A percentile compares a stretch with the other conserved stretches of the same genome.
Conservation (phyloP, 2,113 vertebrate species). For the Gila orcuttii region DNA sequence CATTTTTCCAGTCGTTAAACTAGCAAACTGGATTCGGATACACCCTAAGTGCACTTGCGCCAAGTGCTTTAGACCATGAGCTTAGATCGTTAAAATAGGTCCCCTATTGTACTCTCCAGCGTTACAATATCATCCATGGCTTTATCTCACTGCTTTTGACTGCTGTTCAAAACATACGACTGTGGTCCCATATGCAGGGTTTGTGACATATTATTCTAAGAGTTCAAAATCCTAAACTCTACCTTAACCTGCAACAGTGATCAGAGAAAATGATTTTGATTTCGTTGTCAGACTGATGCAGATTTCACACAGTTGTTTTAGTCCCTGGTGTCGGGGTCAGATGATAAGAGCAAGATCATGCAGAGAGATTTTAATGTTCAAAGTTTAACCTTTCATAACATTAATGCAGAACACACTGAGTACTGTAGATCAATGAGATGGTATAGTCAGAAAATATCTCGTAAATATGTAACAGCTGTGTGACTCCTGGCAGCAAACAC, state of each 20-base stretch:
- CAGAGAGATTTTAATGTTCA: background rate
- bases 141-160: background rate
- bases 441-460: slow-evolving; percentile 47
- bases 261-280: background rate
- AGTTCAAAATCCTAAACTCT: background rate
- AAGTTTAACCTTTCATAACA: slow-evolving; percentile 29
- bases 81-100: too few relatives aligned
- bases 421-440: slow-evolving; percentile 17
- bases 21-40: too few relatives aligned
- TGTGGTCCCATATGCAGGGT: background rate
- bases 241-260: background rate
- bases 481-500: slow-evolving; percentile 29
- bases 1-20: too few relatives aligned
- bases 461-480: slow-evolving; percentile 56
- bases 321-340: background rate
- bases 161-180: background rate
- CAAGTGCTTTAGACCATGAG: too few relatives aligned
- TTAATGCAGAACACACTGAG: slow-evolving; percentile 34
- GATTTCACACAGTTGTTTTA: background rate
- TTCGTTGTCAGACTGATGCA: background rate
- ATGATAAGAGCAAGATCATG: background rate
- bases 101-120: background rate
- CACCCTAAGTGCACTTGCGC: too few relatives aligned
- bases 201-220: background rate
- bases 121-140: background rate